phyloP scores from a whole-genome alignment of 2,888 invertebrate species.

The Drosophila mettleri region DNA sequence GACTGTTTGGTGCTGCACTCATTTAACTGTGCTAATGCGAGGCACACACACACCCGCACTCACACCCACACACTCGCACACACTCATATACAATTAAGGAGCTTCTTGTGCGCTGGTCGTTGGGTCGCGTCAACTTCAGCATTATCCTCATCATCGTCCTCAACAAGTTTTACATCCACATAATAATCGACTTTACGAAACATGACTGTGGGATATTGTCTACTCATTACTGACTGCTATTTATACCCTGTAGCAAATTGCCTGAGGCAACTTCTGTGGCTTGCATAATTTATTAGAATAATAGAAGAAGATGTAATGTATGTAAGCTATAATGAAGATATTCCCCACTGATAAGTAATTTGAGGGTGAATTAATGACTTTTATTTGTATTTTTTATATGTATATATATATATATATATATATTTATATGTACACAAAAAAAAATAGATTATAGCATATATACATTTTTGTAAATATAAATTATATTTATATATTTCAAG shows the following conservation, averaged over 20 bases:
- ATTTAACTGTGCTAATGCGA: constrained; percentile 65
- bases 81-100: constrained; percentile 30
- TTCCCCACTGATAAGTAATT: neutral
- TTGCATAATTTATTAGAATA: neutral
- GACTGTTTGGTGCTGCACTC: constrained; percentile 47
- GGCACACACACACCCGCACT: constrained; percentile 22
- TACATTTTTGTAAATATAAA: no score
- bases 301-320: neutral
- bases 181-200: constrained; percentile 54
- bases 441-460: no score
- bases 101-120: constrained; percentile 25
- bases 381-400: neutral
- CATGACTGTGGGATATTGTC: constrained; percentile 38
- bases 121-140: constrained; percentile 50
- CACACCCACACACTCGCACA: constrained; percentile 16
- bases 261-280: neutral
- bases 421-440: no score
- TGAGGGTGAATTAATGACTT: neutral
- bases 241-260: constrained; percentile 31
- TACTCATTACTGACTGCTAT: constrained; percentile 23
- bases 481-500: no score
- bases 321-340: neutral
- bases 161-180: constrained; percentile 59
- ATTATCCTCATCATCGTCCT: constrained; percentile 36
- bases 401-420: neutral